Evolutionary conservation across 2,888 invertebrate species (phyloP), one percentile per base, ranked within the genome.

Genomic region (Perizoma flavofasciatum): DNA sequence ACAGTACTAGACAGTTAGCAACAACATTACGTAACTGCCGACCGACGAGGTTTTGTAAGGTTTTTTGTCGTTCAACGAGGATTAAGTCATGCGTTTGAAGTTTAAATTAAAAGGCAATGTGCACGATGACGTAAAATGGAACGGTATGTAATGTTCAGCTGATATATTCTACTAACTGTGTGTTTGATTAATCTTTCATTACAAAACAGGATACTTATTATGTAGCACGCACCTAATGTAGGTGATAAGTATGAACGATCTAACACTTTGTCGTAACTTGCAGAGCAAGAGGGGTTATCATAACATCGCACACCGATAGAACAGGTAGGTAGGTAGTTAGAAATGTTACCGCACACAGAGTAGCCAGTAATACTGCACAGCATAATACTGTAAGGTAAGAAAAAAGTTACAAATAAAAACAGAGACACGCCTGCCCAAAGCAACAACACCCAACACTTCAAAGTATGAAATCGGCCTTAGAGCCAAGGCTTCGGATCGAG

Each of bases 11-110:
- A 49, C 49, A 49, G 67, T 65, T 71, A 72, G 68, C 59, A 71
- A 72, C 72, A 73, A 65, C 62, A 73, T 78, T 79, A 78, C 75
- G 75, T 74, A 77, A 78, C 71, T 70, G 72, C 11, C 53, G 32
- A 41, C 49, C 49, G 44, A 49, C 6, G 37, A 6, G 67, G 72
- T 75, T 79, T 79, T 75, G 75, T 72, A 61, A 60, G 67, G 73
- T 78, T 80, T 83, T 75, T 71, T 75, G 70, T 61, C 68, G 68
- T 68, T 63, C 70, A 69, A 66, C 67, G 69, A 68, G 68, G 73
- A 77, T 77, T 78, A 80, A 79, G 78, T 78, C 72, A 72, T 71
- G 74, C 67, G 68, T 70, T 50, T 48, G 37, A 57, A 35, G 44
- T 48, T 43, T 22, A 47, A 57, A 55, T 61, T 39, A 58, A 52